phyloP scores from a whole-genome alignment of 2,113 vertebrate species.

The Stictonetta naevosa region DNA sequence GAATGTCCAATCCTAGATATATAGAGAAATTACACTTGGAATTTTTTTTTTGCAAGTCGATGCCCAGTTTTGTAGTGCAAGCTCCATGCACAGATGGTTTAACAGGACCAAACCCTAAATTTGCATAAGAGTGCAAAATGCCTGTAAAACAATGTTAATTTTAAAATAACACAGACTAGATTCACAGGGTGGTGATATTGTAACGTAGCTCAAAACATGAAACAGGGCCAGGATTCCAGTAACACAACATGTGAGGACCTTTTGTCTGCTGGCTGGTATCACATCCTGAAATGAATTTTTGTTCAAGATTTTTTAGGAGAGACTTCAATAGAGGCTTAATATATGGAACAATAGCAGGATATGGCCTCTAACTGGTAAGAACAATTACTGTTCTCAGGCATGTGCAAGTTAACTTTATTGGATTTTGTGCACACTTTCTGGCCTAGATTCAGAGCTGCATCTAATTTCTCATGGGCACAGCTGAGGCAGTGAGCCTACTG shows the following conservation, averaged over 20 bases:
- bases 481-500: neutral
- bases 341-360: slow-evolving; percentile 66
- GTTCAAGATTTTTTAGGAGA: slow-evolving; percentile 29
- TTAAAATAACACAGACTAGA: slow-evolving; percentile 22
- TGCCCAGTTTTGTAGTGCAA: neutral
- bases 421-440: slow-evolving; percentile 43
- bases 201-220: neutral
- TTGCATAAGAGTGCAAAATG: neutral
- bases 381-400: slow-evolving; percentile 41
- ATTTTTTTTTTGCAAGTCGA: neutral
- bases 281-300: slow-evolving; percentile 52
- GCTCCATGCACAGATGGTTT: neutral
- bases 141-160: slow-evolving; percentile 5
- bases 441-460: slow-evolving; percentile 43
- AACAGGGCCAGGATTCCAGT: slow-evolving; percentile 25
- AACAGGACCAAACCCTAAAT: slow-evolving; percentile 3
- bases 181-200: slow-evolving; percentile 3
- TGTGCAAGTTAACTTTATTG: slow-evolving; percentile 48
- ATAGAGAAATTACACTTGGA: neutral
- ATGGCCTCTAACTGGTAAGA: slow-evolving; percentile 47
- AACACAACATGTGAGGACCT: slow-evolving; percentile 31
- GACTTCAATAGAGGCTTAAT: slow-evolving; percentile 38
- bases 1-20: neutral
- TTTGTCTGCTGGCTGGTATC: slow-evolving; percentile 56
- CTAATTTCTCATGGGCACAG: slow-evolving; percentile 51